These are phyloP conservation scores for Porites lutea DNA, from an alignment of 64 coral and sea anemone genomes.

Conservation along the genomic window DNA sequence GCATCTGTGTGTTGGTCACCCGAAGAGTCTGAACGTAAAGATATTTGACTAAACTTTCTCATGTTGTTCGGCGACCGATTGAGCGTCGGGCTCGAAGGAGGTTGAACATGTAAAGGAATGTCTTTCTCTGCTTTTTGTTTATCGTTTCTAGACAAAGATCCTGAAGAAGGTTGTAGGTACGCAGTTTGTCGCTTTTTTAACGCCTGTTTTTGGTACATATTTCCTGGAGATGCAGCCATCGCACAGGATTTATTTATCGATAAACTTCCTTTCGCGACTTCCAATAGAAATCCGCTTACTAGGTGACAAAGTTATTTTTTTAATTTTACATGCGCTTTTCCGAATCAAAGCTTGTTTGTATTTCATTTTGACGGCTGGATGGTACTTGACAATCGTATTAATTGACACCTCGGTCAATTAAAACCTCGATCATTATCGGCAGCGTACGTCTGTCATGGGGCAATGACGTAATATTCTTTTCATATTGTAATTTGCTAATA, in stretches of 20 bases:
- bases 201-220: conserved; percentile 20
- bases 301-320: conserved; percentile 26
- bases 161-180: background rate
- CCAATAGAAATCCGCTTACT: background rate
- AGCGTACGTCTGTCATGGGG: background rate
- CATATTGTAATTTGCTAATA: background rate
- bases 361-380: background rate
- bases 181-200: conserved; percentile 8
- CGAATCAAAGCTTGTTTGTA: background rate
- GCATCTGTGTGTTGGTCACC: background rate
- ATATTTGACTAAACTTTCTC: conserved; percentile 38
- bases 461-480: background rate
- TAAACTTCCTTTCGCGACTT: background rate
- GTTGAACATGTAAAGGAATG: background rate
- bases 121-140: conserved; percentile 1
- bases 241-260: background rate
- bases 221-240: conserved; percentile 20
- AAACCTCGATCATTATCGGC: too few relatives aligned
- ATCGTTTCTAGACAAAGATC: background rate
- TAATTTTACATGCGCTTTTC: background rate
- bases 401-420: too few relatives aligned
- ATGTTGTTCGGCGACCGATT: background rate
- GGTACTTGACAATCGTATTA: background rate
- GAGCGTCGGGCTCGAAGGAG: background rate
- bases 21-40: conserved; percentile 1